phyloP scores from a whole-genome alignment of 2,888 invertebrate species.

The Drosophila helvetica region DNA sequence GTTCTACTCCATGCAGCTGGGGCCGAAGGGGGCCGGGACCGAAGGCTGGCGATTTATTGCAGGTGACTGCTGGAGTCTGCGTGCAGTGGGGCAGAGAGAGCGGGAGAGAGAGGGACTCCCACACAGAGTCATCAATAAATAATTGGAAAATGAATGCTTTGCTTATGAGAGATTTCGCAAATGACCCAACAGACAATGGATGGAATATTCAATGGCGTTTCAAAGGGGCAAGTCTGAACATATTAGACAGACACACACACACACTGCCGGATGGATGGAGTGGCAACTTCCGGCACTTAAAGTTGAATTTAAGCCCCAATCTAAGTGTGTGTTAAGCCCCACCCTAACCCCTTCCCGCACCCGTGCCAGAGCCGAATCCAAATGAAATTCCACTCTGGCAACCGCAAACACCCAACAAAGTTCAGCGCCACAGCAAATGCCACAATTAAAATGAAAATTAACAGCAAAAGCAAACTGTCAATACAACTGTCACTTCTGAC shows the following conservation, averaged over 20 bases:
- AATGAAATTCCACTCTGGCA: constrained; percentile 27
- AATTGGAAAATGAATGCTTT: constrained; percentile 78
- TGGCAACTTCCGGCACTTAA: constrained; percentile 26
- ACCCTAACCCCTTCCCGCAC: neutral
- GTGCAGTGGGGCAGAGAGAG: constrained; percentile 4
- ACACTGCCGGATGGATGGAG: too few relatives aligned
- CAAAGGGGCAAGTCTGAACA: neutral
- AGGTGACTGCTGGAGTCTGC: constrained; percentile 37
- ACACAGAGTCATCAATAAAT: constrained; percentile 68
- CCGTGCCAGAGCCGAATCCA: neutral
- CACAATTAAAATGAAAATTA: constrained; percentile 71
- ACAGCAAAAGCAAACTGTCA: constrained; percentile 70
- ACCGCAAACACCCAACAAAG: constrained; percentile 38
- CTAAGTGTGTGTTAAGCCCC: neutral
- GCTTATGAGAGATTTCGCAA: constrained; percentile 71
- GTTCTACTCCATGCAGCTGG: constrained; percentile 32
- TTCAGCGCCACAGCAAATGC: constrained; percentile 43
- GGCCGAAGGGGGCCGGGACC: constrained; percentile 7
- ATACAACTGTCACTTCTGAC: constrained; percentile 65
- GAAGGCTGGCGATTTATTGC: constrained; percentile 63
- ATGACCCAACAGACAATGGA: constrained; percentile 56
- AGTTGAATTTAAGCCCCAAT: neutral
- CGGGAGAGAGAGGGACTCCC: constrained; percentile 8
- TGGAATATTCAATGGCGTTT: constrained; percentile 34
- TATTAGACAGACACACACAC: too few relatives aligned